Conservation (phyloP, 2,113 vertebrate species). For the Hypanus sabinus region DNA sequence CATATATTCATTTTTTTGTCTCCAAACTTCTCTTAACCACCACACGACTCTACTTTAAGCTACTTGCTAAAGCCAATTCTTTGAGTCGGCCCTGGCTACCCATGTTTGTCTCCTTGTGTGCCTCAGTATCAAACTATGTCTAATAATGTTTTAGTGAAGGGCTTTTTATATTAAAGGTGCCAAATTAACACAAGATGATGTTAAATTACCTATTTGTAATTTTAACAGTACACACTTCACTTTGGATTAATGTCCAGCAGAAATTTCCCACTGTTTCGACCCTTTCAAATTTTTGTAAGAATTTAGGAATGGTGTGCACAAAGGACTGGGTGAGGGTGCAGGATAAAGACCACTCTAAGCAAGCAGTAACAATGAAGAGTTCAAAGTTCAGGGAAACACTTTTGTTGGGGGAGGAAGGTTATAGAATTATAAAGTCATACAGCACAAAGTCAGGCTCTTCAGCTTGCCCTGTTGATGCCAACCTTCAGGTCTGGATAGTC, state of each 20-base stretch:
- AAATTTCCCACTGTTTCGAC: neutral
- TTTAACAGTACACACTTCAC: neutral
- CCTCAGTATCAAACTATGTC: no score
- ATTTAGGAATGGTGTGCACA: neutral
- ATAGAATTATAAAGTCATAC: no score
- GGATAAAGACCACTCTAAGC: no score
- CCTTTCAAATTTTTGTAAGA: neutral
- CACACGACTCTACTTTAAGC: neutral
- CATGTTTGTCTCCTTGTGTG: neutral
- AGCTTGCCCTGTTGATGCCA: no score
- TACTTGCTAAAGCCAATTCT: neutral
- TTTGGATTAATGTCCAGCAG: neutral
- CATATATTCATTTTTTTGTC: no score
- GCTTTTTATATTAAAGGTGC: neutral
- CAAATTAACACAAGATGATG: neutral
- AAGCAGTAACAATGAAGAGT: no score
- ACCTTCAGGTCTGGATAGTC: no score
- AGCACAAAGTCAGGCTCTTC: no score
- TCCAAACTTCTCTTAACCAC: neutral
- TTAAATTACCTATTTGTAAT: neutral
- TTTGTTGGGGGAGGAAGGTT: no score
- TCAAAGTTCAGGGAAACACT: no score
- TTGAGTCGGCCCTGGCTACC: neutral
- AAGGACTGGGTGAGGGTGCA: neutral
- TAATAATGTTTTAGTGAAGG: no score